These are phyloP conservation scores for Cynaeus angustus DNA, from an alignment of 2,888 invertebrate species.

Conservation along the genomic window DNA sequence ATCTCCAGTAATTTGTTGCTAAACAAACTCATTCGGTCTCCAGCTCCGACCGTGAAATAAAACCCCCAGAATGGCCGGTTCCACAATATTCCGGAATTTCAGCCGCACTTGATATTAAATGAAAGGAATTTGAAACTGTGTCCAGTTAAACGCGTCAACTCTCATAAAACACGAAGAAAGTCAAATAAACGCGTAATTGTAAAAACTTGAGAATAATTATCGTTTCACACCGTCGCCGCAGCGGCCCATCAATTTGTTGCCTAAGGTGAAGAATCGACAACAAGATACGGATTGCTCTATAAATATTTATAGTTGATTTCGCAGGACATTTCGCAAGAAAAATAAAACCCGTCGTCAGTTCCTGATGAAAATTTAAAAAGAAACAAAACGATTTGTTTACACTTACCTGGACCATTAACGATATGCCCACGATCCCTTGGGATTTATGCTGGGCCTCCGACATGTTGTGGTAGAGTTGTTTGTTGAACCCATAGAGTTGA, in stretches of 20 bases:
- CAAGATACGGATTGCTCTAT: conserved; percentile 20
- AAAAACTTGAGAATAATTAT: conserved; percentile 30
- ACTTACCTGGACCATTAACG: conserved; percentile 93
- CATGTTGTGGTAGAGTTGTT: conserved; percentile 97
- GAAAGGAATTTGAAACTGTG: conserved; percentile 48
- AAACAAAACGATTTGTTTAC: too few relatives aligned
- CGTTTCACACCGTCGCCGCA: conserved; percentile 10
- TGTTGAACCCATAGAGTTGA: conserved; percentile 97
- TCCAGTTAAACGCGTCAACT: conserved; percentile 48
- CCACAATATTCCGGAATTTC: conserved; percentile 26
- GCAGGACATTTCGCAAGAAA: conserved; percentile 19
- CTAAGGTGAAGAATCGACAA: conserved; percentile 27
- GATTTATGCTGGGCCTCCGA: conserved; percentile 96
- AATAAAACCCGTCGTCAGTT: conserved; percentile 22
- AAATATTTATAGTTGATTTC: conserved; percentile 37
- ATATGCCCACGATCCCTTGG: conserved; percentile 96
- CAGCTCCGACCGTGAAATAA: too few relatives aligned
- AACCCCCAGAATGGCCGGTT: conserved; percentile 13
- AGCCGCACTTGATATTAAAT: conserved; percentile 42
- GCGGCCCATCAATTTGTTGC: conserved; percentile 5
- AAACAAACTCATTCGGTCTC: too few relatives aligned
- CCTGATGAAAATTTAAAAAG: too few relatives aligned
- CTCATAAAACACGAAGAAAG: conserved; percentile 63
- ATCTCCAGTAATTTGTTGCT: too few relatives aligned
- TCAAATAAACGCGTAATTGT: conserved; percentile 62